phyloP scores from a whole-genome alignment of 2,797 vertebrate species.

The Perodicticus potto region DNA sequence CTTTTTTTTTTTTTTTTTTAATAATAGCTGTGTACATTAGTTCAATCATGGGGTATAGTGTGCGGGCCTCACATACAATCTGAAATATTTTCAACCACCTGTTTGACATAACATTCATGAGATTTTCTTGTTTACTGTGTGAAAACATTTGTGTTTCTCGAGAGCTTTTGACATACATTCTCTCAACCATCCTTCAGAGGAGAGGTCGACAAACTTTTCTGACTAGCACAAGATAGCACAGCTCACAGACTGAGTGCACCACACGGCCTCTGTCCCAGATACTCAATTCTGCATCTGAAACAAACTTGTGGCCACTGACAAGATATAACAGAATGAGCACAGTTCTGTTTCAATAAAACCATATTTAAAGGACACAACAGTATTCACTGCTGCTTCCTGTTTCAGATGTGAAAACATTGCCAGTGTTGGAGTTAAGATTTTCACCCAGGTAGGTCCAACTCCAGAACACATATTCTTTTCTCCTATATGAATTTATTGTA shows the following conservation, averaged over 20 bases:
- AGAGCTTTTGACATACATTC: neutral
- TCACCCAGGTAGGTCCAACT: neutral
- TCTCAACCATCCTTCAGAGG: too few relatives aligned
- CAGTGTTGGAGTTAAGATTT: neutral
- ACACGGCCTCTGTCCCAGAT: neutral
- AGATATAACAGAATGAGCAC: neutral
- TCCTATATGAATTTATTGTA: neutral
- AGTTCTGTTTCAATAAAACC: neutral
- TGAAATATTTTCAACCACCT: too few relatives aligned
- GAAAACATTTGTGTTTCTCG: too few relatives aligned
- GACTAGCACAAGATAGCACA: neutral
- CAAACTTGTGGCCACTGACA: fast-evolving
- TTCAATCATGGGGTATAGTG: too few relatives aligned
- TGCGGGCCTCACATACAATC: too few relatives aligned
- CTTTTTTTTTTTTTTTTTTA: too few relatives aligned
- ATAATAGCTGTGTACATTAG: too few relatives aligned
- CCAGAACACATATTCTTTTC: neutral
- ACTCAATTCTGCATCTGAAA: neutral
- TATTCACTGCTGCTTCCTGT: neutral
- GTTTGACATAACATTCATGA: too few relatives aligned
- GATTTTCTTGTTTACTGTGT: too few relatives aligned
- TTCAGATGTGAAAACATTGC: neutral
- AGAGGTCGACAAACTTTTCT: neutral
- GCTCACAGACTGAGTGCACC: neutral
- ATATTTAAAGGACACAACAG: neutral